Conservation (phyloP, 92 coral and sea anemone genomes). For the Epizoanthus ramosus region DNA sequence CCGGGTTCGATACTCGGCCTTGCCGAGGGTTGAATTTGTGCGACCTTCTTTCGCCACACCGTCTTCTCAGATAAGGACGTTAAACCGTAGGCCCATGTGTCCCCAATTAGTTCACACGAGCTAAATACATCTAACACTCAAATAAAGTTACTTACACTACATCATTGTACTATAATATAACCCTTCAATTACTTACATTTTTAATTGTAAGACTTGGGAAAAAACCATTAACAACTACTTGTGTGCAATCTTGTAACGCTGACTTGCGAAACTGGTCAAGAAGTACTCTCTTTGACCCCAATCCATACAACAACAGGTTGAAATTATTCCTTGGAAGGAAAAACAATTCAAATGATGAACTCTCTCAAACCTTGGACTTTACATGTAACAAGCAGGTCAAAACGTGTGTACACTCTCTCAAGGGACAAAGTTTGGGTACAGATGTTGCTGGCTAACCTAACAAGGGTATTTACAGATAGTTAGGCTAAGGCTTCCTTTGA, state of each 20-base stretch:
- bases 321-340: conserved; percentile 75
- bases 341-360: background rate
- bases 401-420: too few relatives aligned
- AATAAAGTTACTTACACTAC: too few relatives aligned
- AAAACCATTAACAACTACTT: conserved; percentile 91
- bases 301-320: conserved; percentile 88
- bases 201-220: conserved; percentile 95
- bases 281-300: conserved; percentile 89
- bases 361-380: background rate
- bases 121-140: too few relatives aligned
- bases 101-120: too few relatives aligned
- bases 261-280: conserved; percentile 89
- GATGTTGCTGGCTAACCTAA: background rate
- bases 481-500: too few relatives aligned
- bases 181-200: conserved; percentile 63
- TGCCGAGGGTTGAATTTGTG: too few relatives aligned
- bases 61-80: too few relatives aligned
- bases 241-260: conserved; percentile 65
- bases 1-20: too few relatives aligned
- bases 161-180: background rate
- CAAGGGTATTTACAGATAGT: too few relatives aligned
- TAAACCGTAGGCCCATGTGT: too few relatives aligned
- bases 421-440: background rate
- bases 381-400: background rate
- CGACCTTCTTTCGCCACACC: too few relatives aligned